Conservation (phyloP, 2,113 vertebrate genomes). For the Planiliza haematocheilus region DNA sequence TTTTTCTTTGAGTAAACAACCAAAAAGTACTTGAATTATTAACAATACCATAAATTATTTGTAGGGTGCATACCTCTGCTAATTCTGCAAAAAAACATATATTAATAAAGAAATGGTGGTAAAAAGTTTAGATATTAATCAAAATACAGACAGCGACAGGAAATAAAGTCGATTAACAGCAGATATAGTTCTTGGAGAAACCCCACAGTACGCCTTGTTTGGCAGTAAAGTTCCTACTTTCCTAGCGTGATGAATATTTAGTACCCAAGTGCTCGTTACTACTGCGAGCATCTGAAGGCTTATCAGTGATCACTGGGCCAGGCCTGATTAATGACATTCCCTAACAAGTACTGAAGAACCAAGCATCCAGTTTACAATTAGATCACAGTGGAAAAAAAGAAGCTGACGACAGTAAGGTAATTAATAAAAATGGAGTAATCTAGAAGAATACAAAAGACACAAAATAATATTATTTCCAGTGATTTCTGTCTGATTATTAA, state of each 20-base stretch:
- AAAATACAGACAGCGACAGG: constrained; percentile 4
- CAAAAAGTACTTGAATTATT: neutral
- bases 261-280: neutral
- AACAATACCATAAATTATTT: neutral
- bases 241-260: neutral
- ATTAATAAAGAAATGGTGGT: no score
- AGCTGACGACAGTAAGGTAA: neutral
- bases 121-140: constrained; percentile 6
- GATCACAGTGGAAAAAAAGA: neutral
- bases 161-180: neutral
- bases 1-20: constrained; percentile 13
- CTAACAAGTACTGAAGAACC: no score
- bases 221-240: neutral
- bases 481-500: no score
- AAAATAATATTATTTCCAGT: no score
- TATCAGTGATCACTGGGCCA: neutral
- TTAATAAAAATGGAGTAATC: neutral
- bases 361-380: no score
- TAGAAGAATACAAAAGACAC: neutral
- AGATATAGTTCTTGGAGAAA: neutral
- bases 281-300: neutral
- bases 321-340: neutral
- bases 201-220: no score
- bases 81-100: constrained; percentile 1
- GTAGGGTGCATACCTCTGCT: constrained; percentile 28